A percentile compares a stretch with the other conserved stretches of the same genome.
phyloP scores from a whole-genome alignment of 2,888 invertebrate species.

The Listrodromus nycthemerus region DNA sequence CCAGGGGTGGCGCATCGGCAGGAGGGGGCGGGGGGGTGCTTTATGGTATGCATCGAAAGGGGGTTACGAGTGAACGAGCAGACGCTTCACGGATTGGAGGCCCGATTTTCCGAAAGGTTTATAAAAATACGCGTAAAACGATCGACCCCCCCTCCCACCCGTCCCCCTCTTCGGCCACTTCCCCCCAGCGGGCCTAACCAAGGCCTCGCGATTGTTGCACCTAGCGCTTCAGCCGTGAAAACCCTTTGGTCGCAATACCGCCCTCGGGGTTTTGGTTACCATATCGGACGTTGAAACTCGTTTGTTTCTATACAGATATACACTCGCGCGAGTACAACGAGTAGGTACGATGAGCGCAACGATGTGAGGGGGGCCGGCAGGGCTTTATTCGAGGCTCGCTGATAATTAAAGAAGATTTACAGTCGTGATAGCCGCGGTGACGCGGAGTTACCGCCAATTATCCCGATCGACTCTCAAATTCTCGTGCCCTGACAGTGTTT shows the following conservation, averaged over 20 bases:
- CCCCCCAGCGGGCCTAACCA: background rate
- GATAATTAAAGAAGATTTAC: slow-evolving; percentile 63
- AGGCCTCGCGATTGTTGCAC: background rate
- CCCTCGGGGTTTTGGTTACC: slow-evolving; percentile 10
- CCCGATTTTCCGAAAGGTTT: slow-evolving; percentile 48
- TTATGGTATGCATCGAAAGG: slow-evolving; percentile 15
- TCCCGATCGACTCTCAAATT: slow-evolving; percentile 32
- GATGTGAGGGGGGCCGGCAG: background rate
- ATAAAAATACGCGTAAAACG: slow-evolving; percentile 49
- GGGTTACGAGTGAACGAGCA: slow-evolving; percentile 17
- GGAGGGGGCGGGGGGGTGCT: background rate
- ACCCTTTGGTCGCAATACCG: background rate
- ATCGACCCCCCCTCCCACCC: too few relatives aligned
- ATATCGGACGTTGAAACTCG: slow-evolving; percentile 31
- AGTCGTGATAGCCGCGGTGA: slow-evolving; percentile 55
- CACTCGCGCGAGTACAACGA: background rate
- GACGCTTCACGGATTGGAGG: slow-evolving; percentile 17
- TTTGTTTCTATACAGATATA: slow-evolving; percentile 15
- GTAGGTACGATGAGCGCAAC: slow-evolving; percentile 42
- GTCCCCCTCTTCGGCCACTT: too few relatives aligned
- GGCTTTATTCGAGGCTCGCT: slow-evolving; percentile 54
- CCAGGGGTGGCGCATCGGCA: too few relatives aligned
- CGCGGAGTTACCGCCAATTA: slow-evolving; percentile 62
- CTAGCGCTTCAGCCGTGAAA: background rate
- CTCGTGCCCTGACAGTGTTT: background rate